A percentile compares a stretch with the other conserved stretches of the same genome.
Conservation (phyloP, 2,797 vertebrate species). For the Etheostoma nigrum region DNA sequence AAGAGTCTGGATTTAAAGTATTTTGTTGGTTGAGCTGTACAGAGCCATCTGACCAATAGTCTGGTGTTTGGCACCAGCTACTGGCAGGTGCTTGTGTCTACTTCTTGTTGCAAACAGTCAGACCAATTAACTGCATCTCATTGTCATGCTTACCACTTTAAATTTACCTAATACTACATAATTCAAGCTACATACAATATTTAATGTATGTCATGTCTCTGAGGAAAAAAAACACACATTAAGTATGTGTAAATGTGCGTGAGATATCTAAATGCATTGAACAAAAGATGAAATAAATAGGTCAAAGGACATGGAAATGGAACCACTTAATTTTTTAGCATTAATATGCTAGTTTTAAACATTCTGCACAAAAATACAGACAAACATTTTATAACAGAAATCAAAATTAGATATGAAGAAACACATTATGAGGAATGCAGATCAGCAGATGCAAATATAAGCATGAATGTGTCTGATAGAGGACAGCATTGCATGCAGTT, state of each 20-base stretch:
- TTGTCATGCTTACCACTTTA: not conserved
- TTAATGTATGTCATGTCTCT: not conserved
- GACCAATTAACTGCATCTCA: not conserved
- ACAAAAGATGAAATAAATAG: not conserved
- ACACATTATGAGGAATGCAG: not conserved
- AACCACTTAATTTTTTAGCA: not conserved
- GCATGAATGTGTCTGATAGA: constrained; percentile 1
- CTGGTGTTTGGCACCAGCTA: constrained; percentile 28
- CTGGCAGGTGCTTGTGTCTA: constrained; percentile 10
- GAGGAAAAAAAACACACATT: not conserved
- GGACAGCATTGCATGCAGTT: not conserved
- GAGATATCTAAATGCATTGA: not conserved
- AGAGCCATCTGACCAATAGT: constrained; percentile 28
- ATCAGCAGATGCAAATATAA: not conserved
- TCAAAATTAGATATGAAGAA: not conserved
- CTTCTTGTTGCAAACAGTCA: not conserved
- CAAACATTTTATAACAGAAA: not conserved
- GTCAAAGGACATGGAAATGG: not conserved
- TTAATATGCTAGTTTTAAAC: not conserved
- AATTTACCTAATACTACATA: not conserved
- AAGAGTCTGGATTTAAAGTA: not conserved
- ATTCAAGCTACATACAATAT: not conserved
- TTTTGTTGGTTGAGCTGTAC: constrained; percentile 15
- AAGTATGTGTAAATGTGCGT: not conserved
- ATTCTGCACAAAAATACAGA: not conserved